Conservation (phyloP, 2,113 vertebrate genomes). For the Brachyhypopomus occidentalis region DNA sequence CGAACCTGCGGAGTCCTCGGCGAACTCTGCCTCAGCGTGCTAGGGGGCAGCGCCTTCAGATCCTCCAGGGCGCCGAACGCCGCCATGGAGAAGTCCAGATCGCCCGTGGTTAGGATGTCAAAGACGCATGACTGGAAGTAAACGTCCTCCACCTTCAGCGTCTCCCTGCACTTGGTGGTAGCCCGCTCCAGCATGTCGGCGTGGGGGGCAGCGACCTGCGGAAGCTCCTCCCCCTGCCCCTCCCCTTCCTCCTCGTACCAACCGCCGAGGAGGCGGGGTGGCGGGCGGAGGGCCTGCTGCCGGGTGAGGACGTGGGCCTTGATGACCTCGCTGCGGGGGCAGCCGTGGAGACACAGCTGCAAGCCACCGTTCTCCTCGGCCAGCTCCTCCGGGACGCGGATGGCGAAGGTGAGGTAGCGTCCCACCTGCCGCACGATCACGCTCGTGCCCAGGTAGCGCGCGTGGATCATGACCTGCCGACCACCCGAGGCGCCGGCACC, state of each 20-base stretch:
- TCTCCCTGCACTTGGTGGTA: conserved; percentile 77
- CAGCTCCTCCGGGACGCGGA: conserved; percentile 79
- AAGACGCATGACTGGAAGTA: conserved; percentile 87
- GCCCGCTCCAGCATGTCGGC: conserved; percentile 77
- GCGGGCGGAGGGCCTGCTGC: conserved; percentile 62
- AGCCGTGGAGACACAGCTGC: conserved; percentile 83
- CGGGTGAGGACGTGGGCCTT: conserved; percentile 77
- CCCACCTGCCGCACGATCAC: conserved; percentile 80
- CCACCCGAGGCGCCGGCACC: conserved; percentile 63
- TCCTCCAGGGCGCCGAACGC: conserved; percentile 81
- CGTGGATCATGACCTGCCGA: conserved; percentile 78
- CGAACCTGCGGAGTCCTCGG: conserved; percentile 65
- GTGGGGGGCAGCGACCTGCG: conserved; percentile 62
- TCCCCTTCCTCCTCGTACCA: conserved; percentile 62
- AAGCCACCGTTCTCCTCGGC: conserved; percentile 74
- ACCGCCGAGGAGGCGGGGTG: conserved; percentile 45
- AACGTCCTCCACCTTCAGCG: conserved; percentile 81
- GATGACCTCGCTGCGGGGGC: conserved; percentile 81
- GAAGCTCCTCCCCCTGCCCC: conserved; percentile 24
- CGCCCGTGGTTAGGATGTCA: conserved; percentile 82
- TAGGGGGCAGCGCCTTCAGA: conserved; percentile 79
- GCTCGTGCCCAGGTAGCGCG: conserved; percentile 78
- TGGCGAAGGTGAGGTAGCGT: conserved; percentile 82
- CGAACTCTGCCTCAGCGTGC: conserved; percentile 76
- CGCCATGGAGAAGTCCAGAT: conserved; percentile 81